These are phyloP conservation scores for Pagetopsis macropterus DNA, from an alignment of 2,797 vertebrate genomes.

Conservation along the genomic window DNA sequence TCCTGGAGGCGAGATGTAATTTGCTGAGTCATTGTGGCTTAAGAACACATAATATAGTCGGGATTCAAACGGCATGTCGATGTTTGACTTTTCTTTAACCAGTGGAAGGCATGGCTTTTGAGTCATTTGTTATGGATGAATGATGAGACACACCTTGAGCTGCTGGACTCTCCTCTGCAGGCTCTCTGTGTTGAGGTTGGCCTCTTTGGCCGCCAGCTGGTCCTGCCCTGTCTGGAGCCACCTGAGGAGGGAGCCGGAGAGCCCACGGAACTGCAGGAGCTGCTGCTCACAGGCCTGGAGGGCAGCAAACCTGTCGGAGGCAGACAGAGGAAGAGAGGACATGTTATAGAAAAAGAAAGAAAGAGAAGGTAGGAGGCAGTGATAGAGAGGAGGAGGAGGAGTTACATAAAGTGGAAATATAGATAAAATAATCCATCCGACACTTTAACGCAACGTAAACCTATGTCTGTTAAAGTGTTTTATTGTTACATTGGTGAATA, in stretches of 20 bases:
- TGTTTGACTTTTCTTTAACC: not conserved
- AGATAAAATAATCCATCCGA: not conserved
- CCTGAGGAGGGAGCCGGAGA: constrained; percentile 88
- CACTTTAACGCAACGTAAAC: not conserved
- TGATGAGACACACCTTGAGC: constrained; percentile 76
- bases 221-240: constrained; percentile 92
- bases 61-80: not conserved
- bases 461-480: not conserved
- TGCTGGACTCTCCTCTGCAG: constrained; percentile 89
- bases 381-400: not conserved
- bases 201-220: constrained; percentile 86
- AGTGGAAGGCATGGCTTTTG: not conserved
- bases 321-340: not conserved
- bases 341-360: not conserved
- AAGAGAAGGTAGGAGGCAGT: not conserved
- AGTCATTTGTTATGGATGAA: not conserved
- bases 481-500: not conserved
- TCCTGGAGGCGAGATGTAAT: constrained; percentile 76
- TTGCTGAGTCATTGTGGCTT: not conserved
- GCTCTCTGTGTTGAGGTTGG: constrained; percentile 85
- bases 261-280: constrained; percentile 88
- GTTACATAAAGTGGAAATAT: not conserved
- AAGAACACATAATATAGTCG: not conserved
- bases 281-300: constrained; percentile 91
- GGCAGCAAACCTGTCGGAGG: constrained; percentile 86